Conservation (phyloP, 2,113 vertebrate genomes). For the Camarhynchus parvulus region DNA sequence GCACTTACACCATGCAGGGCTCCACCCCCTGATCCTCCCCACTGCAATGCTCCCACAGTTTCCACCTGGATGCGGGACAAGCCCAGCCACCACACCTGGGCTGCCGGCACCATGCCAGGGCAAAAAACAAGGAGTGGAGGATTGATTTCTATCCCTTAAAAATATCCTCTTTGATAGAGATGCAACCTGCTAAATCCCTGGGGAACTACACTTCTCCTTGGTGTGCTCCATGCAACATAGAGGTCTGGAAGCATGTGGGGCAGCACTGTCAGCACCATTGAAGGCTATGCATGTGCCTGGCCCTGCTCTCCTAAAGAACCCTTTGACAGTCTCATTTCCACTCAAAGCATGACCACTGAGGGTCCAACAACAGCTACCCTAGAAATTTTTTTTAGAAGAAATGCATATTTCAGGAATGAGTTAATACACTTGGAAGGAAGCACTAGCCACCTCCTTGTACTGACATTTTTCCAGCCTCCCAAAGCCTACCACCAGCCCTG, state of each 20-base stretch:
- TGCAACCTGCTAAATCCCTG: background rate
- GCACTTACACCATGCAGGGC: accelerated
- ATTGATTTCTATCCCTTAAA: background rate
- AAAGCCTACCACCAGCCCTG: background rate
- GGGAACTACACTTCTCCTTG: accelerated
- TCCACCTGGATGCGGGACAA: background rate
- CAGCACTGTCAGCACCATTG: background rate
- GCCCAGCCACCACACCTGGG: background rate
- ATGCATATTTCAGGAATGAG: background rate
- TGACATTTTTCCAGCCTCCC: background rate
- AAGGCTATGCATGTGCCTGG: background rate
- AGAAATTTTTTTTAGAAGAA: background rate
- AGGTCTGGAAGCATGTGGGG: accelerated
- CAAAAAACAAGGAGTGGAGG: background rate
- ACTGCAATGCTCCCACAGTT: background rate
- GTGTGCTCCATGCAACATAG: accelerated
- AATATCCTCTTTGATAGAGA: background rate
- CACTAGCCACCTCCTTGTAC: background rate
- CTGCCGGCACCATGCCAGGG: background rate
- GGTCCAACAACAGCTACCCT: background rate
- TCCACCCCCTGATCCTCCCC: background rate
- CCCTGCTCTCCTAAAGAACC: background rate
- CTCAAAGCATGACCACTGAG: background rate
- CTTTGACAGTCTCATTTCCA: background rate
- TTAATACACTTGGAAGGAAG: background rate